These are phyloP conservation scores for Miniopterus natalensis DNA, from an alignment of 2,113 vertebrate genomes.

Conservation along the genomic window DNA sequence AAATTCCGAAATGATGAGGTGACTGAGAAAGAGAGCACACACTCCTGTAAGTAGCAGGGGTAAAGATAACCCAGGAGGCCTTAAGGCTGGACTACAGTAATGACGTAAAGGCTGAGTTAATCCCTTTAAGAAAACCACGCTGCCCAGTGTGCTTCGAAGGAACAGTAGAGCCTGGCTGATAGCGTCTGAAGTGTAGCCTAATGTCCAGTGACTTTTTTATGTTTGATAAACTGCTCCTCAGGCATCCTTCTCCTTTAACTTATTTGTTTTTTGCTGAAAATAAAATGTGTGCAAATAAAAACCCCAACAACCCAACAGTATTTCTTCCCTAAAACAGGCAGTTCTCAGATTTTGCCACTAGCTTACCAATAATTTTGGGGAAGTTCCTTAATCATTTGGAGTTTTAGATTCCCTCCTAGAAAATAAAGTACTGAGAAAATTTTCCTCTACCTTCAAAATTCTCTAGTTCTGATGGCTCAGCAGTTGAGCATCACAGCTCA, in stretches of 20 bases:
- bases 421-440: background rate
- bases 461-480: background rate
- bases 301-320: background rate
- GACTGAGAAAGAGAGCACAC: background rate
- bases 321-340: background rate
- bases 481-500: too few relatives aligned
- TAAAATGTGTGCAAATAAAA: background rate
- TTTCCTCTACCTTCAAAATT: constrained; percentile 3
- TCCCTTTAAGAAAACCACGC: background rate
- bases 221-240: background rate
- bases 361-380: background rate
- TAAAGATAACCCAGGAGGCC: background rate
- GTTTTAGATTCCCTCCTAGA: background rate
- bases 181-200: background rate
- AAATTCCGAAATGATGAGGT: background rate
- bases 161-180: background rate
- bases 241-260: background rate
- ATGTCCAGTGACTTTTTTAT: background rate
- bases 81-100: background rate
- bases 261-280: background rate
- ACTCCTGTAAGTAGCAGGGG: background rate
- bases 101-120: background rate
- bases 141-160: background rate
- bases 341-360: background rate
- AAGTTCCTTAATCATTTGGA: background rate